Conservation (phyloP, 23 tunicate genomes). For the Halocynthia roretzi region DNA sequence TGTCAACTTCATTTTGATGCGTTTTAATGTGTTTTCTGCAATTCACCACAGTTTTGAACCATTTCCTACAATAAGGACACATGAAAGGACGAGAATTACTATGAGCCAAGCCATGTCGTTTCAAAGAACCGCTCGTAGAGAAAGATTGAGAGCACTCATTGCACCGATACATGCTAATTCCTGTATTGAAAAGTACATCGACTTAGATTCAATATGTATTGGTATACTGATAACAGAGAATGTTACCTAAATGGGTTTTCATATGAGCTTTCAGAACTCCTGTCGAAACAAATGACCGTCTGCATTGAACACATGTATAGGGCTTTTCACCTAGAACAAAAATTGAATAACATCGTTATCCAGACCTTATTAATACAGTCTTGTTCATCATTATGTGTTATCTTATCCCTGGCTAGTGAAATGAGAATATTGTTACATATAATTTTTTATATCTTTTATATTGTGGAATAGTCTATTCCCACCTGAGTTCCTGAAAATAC, state of each 20-base stretch:
- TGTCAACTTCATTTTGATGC: conserved; percentile 45
- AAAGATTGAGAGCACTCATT: conserved; percentile 33
- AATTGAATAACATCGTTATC: neutral
- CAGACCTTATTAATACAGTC: no score
- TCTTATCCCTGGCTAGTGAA: no score
- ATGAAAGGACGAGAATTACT: conserved; percentile 51
- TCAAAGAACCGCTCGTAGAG: conserved; percentile 39
- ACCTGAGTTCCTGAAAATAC: neutral
- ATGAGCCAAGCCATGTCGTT: conserved; percentile 77
- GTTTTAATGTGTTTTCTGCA: conserved; percentile 77
- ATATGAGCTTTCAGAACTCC: conserved; percentile 56
- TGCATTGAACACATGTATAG: conserved; percentile 57
- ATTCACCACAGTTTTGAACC: conserved; percentile 57
- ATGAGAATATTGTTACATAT: no score
- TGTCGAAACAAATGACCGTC: conserved; percentile 27
- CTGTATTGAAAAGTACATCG: conserved; percentile 11
- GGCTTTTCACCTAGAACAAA: conserved; percentile 64
- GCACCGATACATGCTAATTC: conserved; percentile 47
- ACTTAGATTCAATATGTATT: neutral
- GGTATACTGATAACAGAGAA: no score
- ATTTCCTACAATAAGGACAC: conserved; percentile 79
- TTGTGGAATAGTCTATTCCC: neutral
- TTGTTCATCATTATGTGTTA: no score
- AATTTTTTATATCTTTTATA: no score
- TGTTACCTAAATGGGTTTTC: conserved; percentile 54